Evolutionary conservation across 2,797 vertebrate genomes (phyloP).

Genomic region (Coranthus polyacanthus): DNA sequence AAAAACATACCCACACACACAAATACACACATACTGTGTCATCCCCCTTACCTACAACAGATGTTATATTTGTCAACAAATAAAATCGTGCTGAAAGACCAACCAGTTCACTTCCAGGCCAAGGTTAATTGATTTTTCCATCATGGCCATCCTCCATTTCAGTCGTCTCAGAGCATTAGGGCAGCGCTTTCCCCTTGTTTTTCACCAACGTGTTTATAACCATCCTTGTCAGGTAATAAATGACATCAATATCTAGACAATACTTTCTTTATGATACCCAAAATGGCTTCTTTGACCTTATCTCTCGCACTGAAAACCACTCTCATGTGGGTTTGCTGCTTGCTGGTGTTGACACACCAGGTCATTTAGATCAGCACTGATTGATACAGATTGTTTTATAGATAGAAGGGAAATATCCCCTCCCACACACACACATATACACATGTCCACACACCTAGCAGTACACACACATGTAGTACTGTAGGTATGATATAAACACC

Average conservation of each 20-base stretch:
- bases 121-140: conserved; percentile 83
- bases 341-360: conserved; percentile 73
- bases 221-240: conserved; percentile 77
- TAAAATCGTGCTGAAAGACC: conserved; percentile 77
- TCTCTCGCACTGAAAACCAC: conserved; percentile 70
- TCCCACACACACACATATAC: too few species aligned
- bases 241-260: conserved; percentile 76
- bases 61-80: conserved; percentile 79
- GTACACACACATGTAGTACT: conserved; percentile 11
- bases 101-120: conserved; percentile 75
- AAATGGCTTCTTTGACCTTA: conserved; percentile 82
- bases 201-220: conserved; percentile 38
- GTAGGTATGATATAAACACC: conserved; percentile 15
- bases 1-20: conserved; percentile 8
- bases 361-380: conserved; percentile 78
- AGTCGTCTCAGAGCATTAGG: conserved; percentile 63
- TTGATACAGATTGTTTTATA: conserved; percentile 75
- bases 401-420: conserved; percentile 41
- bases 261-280: conserved; percentile 73
- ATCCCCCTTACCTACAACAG: conserved; percentile 48
- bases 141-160: conserved; percentile 68
- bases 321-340: conserved; percentile 62
- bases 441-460: conserved; percentile 32
- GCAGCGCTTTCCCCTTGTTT: conserved; percentile 47
- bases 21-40: conserved; percentile 31